Base-by-base conservation (phyloP, 2,113 vertebrate genomes). In the Silurus asotus region DNA sequence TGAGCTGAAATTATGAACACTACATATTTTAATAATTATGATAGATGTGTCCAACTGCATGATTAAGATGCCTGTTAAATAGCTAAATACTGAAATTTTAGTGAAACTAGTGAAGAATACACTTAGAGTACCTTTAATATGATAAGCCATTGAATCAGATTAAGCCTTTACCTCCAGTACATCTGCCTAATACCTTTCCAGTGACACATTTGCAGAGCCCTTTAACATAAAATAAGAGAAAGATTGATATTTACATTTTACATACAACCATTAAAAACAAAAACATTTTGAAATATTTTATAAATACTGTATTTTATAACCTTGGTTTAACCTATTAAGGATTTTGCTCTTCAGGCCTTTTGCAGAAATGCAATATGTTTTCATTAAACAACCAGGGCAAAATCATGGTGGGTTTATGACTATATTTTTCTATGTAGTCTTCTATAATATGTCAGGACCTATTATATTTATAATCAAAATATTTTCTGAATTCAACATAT, bases 401-500 rank as follows among this genome's bases (percentile, higher is more conserved):
- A 62, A 84, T 86, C 45, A 56, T 56, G 58, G 37, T 58, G 53
- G 4, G 23, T 48, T 56, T 70, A 62, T 75, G 9, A 61, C 48
- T 61, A n/a, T 53, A 62, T 78, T 78, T 81, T 89, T 89, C 82
- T 83, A 80, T 79, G 15, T 28, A 23, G 65, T 86, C 74, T 86
- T 74, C 17, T 78, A 64, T 62, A 28, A 23, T 58, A 48, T 23
- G 25, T 45, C 17, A 20, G 49, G 64, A 69, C 62, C 64, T 82
- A 55, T 56, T 82, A 55, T 20, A 67, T 59, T 25, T 75, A 11
- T 77, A 75, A n/a, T n/a, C 10, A 45, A 75, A 61, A 75, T 45
- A 3, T 77, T 53, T 78, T 65, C 48, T 65, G 61, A 8, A n/a
- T 48, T 37, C 13, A 59, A 11, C 45, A 6, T 45, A 23, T 37